Evolutionary conservation across 23 tunicate genomes (phyloP).

Genomic region (Halocynthia aurantium): DNA sequence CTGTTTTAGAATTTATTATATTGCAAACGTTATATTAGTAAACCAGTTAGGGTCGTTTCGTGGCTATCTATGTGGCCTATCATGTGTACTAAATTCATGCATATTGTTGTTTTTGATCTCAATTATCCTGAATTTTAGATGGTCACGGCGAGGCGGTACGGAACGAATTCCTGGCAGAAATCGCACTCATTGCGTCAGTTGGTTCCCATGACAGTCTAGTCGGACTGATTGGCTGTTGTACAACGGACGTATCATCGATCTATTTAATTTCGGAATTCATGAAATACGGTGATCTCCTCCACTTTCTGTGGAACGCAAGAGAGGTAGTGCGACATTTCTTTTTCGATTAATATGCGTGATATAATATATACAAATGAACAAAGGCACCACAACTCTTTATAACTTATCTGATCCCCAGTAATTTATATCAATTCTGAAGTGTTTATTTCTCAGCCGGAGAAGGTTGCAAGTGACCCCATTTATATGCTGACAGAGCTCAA

Average conservation of each 20-base stretch:
- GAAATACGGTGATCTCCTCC: conserved; percentile 87
- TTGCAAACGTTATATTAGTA: too few relatives aligned
- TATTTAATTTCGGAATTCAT: conserved; percentile 51
- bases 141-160: background rate
- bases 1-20: too few relatives aligned
- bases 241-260: conserved; percentile 9
- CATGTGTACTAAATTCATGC: too few relatives aligned
- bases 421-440: too few relatives aligned
- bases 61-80: too few relatives aligned
- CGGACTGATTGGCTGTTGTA: conserved; percentile 60
- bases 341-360: too few relatives aligned
- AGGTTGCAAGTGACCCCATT: conserved; percentile 31
- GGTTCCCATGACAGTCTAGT: conserved; percentile 63
- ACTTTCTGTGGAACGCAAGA: conserved; percentile 72
- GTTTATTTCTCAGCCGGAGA: conserved; percentile 23
- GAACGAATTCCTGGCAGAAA: conserved; percentile 82
- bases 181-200: conserved; percentile 45
- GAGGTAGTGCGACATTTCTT: conserved; percentile 27
- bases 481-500: conserved; percentile 67
- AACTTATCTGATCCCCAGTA: too few relatives aligned
- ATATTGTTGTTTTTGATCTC: background rate
- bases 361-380: too few relatives aligned
- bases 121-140: background rate
- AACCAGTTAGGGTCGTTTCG: too few relatives aligned
- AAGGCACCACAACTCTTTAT: too few relatives aligned